Evolutionary conservation across 2,888 invertebrate species (phyloP), one percentile per base, ranked within the genome.

Genomic region (Thelaira solivaga): DNA sequence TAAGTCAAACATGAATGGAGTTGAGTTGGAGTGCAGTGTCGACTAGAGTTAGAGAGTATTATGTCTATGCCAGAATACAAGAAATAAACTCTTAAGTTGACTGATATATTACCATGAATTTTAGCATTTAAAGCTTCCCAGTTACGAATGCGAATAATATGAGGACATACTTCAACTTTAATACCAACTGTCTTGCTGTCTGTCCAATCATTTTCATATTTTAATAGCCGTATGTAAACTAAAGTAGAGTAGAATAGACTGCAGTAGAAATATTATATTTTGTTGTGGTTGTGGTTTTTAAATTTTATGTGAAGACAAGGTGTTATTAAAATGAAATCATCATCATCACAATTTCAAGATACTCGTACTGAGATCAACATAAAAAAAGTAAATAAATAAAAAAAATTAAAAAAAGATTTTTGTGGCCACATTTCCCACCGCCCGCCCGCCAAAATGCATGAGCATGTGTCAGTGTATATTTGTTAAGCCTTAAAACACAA

Each of bases 281-380:
- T 26, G 11, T n/a, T 24, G 24, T 62, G 6, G 7, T 36, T 13
- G 13, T 11, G 11, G 18, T 4, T 6, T 31, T 22, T 24, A 2
- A 2, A n/a, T 43, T 43, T 18, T 20, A 18, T 29, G 49, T 55
- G 53, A 55, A 72, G 64, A 75, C 79, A 81, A 77, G 83, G 82
- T 86, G 83, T 86, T 86, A 86, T 86, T 87, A 86, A 86, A 86
- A 86, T 85, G 84, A 86, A 86, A 86, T 87, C 86, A 86, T 86
- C 86, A 86, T 87, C 85, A 85, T 84, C 76, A 75, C 78, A 81
- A 82, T 62, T 34, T 20, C 31, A 61, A 49, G 59, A 26, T 72
- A 41, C 72, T n/a, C n/a, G n/a, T n/a, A n/a, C n/a, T n/a, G n/a
- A n/a, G n/a, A n/a, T n/a, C n/a, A n/a, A n/a, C n/a, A n/a, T n/a